These are phyloP conservation scores for Cephus sareptanus DNA, from an alignment of 2,888 invertebrate species.

Conservation along the genomic window DNA sequence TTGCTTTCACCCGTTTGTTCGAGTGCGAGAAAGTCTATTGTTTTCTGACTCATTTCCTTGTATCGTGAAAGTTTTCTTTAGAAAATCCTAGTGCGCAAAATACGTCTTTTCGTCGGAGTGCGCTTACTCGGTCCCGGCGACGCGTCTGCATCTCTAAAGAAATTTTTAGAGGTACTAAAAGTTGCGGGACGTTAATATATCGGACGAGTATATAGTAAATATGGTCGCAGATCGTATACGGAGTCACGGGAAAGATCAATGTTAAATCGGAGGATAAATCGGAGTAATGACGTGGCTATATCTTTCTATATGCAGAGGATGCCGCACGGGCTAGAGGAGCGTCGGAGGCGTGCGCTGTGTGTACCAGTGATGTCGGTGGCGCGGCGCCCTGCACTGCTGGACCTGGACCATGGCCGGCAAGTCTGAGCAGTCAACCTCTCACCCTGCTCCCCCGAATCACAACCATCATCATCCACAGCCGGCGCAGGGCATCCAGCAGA, in stretches of 20 bases:
- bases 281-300: background rate
- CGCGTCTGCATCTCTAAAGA: background rate
- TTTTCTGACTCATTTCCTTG: background rate
- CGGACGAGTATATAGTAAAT: background rate
- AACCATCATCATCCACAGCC: constrained; percentile 45
- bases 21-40: background rate
- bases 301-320: constrained; percentile 52
- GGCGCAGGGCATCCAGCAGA: constrained; percentile 39
- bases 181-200: background rate
- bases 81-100: background rate
- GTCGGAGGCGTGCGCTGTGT: constrained; percentile 65
- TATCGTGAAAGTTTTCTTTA: background rate
- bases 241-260: background rate
- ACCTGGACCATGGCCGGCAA: constrained; percentile 78
- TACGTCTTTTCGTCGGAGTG: background rate
- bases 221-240: background rate
- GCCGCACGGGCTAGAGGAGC: constrained; percentile 59
- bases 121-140: background rate
- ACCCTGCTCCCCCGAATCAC: constrained; percentile 64
- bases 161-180: background rate
- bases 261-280: background rate
- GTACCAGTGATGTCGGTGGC: constrained; percentile 79
- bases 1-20: background rate
- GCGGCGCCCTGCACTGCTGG: constrained; percentile 59
- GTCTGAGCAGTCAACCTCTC: constrained; percentile 75